These are phyloP conservation scores for human (Homo sapiens) DNA, from an alignment of 2,113 vertebrate genomes.

Conservation along the genomic window GRCh38 chr18:24196001-24196500, in stretches of 20 bases:
- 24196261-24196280: not conserved
- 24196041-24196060: not conserved
- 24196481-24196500: not conserved
- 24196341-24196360: not conserved
- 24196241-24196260: not conserved
- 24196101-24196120: constrained; percentile 45
- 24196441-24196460: not conserved
- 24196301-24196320: not conserved
- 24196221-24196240: not conserved
- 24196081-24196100: not conserved
- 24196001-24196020: not conserved
- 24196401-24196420: not conserved
- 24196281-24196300: not conserved
- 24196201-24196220: constrained; percentile 80
- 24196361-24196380: not conserved
- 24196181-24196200: constrained; percentile 93
- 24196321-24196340: not conserved
- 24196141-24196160: constrained; percentile 99
- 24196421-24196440: not conserved
- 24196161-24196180: constrained; percentile 98
- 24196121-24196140: constrained; percentile 99
- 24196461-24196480: not conserved
- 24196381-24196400: not conserved
- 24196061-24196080: not conserved
- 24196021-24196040: not conserved